phyloP scores from a whole-genome alignment of 2,888 invertebrate genomes.

The Anthrax anthrax region DNA sequence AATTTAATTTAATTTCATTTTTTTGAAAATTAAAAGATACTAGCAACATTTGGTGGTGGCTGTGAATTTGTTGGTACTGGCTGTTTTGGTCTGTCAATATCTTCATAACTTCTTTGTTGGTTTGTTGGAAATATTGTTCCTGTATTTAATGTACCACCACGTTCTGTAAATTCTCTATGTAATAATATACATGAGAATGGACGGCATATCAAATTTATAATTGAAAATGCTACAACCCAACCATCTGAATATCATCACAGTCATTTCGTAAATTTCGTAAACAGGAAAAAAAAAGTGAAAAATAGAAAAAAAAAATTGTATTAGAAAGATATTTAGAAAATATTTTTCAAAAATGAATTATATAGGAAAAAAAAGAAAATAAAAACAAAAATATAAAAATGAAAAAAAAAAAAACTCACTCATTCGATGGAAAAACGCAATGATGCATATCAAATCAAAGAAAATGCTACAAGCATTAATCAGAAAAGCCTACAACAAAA shows the following conservation, averaged over 20 bases:
- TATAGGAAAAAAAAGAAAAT: background rate
- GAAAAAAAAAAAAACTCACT: slow-evolving; percentile 23
- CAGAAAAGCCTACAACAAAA: slow-evolving; percentile 29
- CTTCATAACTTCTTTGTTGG: slow-evolving; percentile 33
- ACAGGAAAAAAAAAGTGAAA: too few relatives aligned
- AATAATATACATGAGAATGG: slow-evolving; percentile 28
- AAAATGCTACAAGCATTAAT: slow-evolving; percentile 32
- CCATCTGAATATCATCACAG: slow-evolving; percentile 29
- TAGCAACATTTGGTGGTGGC: slow-evolving; percentile 30
- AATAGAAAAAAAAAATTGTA: too few relatives aligned
- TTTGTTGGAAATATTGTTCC: slow-evolving; percentile 29
- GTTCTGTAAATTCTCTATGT: slow-evolving; percentile 30
- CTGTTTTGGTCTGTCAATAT: slow-evolving; percentile 32
- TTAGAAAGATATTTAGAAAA: too few relatives aligned
- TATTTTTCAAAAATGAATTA: too few relatives aligned
- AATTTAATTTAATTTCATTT: too few relatives aligned
- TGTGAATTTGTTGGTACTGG: slow-evolving; percentile 27
- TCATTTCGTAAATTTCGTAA: too few relatives aligned
- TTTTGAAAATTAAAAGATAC: slow-evolving; percentile 32
- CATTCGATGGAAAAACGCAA: slow-evolving; percentile 24
- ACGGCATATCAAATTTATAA: slow-evolving; percentile 28
- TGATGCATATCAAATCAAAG: slow-evolving; percentile 31
- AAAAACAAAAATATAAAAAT: too few relatives aligned
- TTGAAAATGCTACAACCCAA: slow-evolving; percentile 31
- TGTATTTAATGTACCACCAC: slow-evolving; percentile 25